Evolutionary conservation across 1,140 invertebrate species (phyloP), one percentile per base, ranked within the genome.

Genomic region (Scaptomyza pallida): DNA sequence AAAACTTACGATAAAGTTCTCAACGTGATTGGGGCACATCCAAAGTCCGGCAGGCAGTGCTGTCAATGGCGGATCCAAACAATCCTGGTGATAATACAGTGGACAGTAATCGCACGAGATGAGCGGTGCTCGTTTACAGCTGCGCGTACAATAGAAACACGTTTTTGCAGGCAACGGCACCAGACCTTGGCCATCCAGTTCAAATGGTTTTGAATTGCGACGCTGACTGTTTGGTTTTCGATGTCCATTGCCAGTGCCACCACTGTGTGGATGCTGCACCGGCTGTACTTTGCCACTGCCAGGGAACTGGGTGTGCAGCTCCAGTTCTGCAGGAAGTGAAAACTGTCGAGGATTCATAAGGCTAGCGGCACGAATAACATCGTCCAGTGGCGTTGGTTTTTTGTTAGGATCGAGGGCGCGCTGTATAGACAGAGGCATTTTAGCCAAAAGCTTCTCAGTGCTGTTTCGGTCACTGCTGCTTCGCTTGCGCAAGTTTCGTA

Each of bases 11-110:
- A 98, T 93, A 78, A 95, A 95, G 85, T 97, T 96, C 92, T 99
- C 97, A 1, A 97, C 95, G 92, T 99, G 98, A 92, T 97, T 97
- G 0, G 98, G 98, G 92, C 98, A 99, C 97, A 99, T 99, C 98
- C 98, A 99, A 17, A 95, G 92, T 0, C 96, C 96, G 16, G 95
- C 95, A 1, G 98, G 98, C 63, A 97, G 93, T 5, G 95, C 94
- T 0, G 97, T 97, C 15, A 99, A 92, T 1, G 98, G 98, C 13
- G 98, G 97, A 92, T 98, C 95, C 21, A 99, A 91, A 89, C 98
- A 99, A 90, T 99, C 98, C 92, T 94, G 90, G 92, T 99, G 98
- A 91, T 96, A 99, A 75, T 95, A 94, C 47, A 97, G 92, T 0
- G 96, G 95, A 92, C 98, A 99, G 91, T 97, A 99, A 92, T 99